phyloP scores from a whole-genome alignment of 2,888 invertebrate genomes.

The Thysanoteuthis rhombus region DNA sequence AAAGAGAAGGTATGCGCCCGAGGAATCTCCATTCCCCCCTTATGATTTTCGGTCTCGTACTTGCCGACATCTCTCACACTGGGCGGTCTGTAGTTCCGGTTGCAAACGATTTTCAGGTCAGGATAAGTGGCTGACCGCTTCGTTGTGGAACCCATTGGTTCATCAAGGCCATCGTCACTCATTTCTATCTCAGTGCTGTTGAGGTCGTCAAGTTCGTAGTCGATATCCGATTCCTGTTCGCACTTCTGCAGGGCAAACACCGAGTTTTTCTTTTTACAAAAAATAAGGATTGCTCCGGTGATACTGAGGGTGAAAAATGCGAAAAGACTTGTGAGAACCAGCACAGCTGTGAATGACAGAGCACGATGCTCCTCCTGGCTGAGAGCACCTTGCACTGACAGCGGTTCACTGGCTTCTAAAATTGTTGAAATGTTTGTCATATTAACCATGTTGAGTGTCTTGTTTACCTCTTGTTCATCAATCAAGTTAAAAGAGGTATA shows the following conservation, averaged over 20 bases:
- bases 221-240: constrained; percentile 52
- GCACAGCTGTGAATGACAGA: constrained; percentile 41
- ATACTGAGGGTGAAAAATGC: constrained; percentile 57
- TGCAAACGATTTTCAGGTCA: constrained; percentile 29
- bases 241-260: constrained; percentile 61
- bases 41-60: background rate
- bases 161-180: constrained; percentile 40
- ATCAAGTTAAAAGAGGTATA: too few species aligned
- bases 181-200: constrained; percentile 50
- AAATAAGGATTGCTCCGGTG: constrained; percentile 57
- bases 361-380: background rate
- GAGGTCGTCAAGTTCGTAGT: constrained; percentile 60
- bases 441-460: background rate
- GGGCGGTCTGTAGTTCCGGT: constrained; percentile 26
- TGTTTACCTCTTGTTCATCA: too few species aligned
- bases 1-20: constrained; percentile 21
- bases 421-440: constrained; percentile 13
- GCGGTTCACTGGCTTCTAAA: constrained; percentile 20
- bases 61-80: constrained; percentile 15
- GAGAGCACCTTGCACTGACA: background rate
- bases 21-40: background rate
- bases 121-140: constrained; percentile 42
- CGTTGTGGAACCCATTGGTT: background rate
- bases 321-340: constrained; percentile 59
- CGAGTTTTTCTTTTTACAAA: constrained; percentile 64